A percentile compares a stretch with the other conserved stretches of the same genome.
These are phyloP conservation scores for Melanerpes formicivorus DNA, from an alignment of 2,113 vertebrate genomes.

Conservation along the genomic window DNA sequence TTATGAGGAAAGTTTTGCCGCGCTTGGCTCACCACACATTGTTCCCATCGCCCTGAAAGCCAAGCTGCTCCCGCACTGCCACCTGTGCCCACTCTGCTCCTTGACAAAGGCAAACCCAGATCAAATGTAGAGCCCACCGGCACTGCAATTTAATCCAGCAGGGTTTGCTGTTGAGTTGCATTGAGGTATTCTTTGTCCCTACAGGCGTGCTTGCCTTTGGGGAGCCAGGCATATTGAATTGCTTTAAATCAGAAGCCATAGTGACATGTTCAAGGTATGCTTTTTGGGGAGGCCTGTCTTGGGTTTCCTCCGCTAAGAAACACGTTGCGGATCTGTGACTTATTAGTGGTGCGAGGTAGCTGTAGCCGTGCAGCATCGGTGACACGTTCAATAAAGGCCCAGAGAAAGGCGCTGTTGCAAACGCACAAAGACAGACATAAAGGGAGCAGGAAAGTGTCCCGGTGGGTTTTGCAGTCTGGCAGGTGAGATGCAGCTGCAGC, in stretches of 20 bases:
- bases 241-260: slow-evolving; percentile 12
- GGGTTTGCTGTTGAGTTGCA: slow-evolving; percentile 62
- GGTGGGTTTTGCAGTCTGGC: slow-evolving; percentile 74
- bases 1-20: slow-evolving; percentile 26
- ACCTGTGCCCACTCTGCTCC: not conserved
- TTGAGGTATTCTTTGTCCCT: slow-evolving; percentile 48
- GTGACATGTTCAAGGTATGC: not conserved
- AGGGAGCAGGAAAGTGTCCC: slow-evolving; percentile 67
- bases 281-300: slow-evolving; percentile 8
- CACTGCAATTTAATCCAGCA: slow-evolving; percentile 33
- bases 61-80: not conserved
- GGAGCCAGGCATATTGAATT: slow-evolving; percentile 24
- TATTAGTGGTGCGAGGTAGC: not conserved
- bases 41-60: not conserved
- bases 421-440: slow-evolving; percentile 74
- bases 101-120: not conserved
- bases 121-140: slow-evolving; percentile 44
- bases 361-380: not conserved
- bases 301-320: not conserved
- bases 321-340: not conserved
- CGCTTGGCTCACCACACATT: slow-evolving; percentile 16
- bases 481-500: slow-evolving; percentile 76
- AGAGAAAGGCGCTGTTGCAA: slow-evolving; percentile 70
- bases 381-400: slow-evolving; percentile 67
- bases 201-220: slow-evolving; percentile 16